Evolutionary conservation across 2,888 invertebrate species (phyloP).

Genomic region (Hartigia nigra): DNA sequence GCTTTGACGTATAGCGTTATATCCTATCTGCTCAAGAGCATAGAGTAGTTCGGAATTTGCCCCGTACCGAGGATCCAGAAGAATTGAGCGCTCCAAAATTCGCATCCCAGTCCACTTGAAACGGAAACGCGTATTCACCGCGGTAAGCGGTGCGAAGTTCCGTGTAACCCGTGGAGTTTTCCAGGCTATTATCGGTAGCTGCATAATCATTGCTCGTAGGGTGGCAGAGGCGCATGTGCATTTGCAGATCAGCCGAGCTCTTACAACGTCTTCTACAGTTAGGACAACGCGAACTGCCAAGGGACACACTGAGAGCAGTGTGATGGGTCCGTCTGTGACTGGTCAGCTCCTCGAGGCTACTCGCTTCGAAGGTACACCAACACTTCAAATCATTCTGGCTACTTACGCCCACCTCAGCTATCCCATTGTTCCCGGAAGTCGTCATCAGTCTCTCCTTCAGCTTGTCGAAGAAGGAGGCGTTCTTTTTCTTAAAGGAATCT

Average conservation of each 20-base stretch:
- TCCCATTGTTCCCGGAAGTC: conserved; percentile 69
- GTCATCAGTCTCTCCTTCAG: conserved; percentile 80
- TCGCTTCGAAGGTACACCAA: conserved; percentile 62
- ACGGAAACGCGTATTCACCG: conserved; percentile 57
- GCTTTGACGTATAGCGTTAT: conserved; percentile 7
- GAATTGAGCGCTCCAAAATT: conserved; percentile 54
- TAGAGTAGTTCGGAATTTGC: neutral
- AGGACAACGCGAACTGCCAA: conserved; percentile 84
- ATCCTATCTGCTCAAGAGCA: conserved; percentile 1
- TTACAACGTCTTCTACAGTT: conserved; percentile 89
- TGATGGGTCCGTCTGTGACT: conserved; percentile 60
- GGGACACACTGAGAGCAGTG: conserved; percentile 61
- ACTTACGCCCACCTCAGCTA: conserved; percentile 85
- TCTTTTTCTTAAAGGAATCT: conserved; percentile 72
- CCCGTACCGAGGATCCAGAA: conserved; percentile 58
- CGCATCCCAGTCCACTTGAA: conserved; percentile 58
- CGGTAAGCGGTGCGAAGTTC: conserved; percentile 44
- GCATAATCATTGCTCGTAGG: conserved; percentile 35
- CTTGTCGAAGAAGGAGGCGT: conserved; percentile 84
- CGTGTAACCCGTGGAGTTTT: conserved; percentile 47
- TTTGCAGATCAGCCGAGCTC: conserved; percentile 81
- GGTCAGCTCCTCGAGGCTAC: conserved; percentile 54
- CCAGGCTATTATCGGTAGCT: conserved; percentile 33
- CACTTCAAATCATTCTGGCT: conserved; percentile 69
- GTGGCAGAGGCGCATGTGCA: conserved; percentile 79